phyloP scores from a whole-genome alignment of 2,113 vertebrate species.

The Nothobranchius kuhntae region DNA sequence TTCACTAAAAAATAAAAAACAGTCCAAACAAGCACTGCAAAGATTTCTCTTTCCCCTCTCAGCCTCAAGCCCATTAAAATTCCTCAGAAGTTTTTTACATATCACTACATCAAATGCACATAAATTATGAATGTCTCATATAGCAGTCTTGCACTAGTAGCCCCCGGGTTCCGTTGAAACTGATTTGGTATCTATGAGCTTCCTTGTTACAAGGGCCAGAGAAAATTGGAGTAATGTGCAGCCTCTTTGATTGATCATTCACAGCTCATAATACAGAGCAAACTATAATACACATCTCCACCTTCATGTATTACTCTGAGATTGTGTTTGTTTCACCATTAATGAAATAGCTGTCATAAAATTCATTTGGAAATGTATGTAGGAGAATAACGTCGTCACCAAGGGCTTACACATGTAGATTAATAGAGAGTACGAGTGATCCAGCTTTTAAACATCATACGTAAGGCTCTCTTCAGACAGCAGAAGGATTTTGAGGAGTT shows the following conservation, averaged over 20 bases:
- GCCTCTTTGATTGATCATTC: constrained; percentile 78
- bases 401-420: constrained; percentile 25
- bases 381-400: constrained; percentile 52
- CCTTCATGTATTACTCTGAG: constrained; percentile 65
- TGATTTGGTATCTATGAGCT: constrained; percentile 81
- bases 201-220: constrained; percentile 78
- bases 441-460: constrained; percentile 29
- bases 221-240: constrained; percentile 82
- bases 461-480: constrained; percentile 26
- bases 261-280: constrained; percentile 68
- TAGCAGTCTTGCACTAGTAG: constrained; percentile 79
- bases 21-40: constrained; percentile 72
- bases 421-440: constrained; percentile 10
- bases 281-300: constrained; percentile 75
- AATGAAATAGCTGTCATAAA: constrained; percentile 62
- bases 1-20: constrained; percentile 38
- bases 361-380: constrained; percentile 62
- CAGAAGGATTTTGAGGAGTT: constrained; percentile 24
- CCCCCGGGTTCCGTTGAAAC: constrained; percentile 81
- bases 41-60: constrained; percentile 63
- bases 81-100: constrained; percentile 82
- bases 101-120: constrained; percentile 85
- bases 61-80: constrained; percentile 81
- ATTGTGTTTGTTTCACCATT: constrained; percentile 70
- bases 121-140: constrained; percentile 86